phyloP scores from a whole-genome alignment of 2,888 invertebrate genomes.

The Leuctra nigra region DNA sequence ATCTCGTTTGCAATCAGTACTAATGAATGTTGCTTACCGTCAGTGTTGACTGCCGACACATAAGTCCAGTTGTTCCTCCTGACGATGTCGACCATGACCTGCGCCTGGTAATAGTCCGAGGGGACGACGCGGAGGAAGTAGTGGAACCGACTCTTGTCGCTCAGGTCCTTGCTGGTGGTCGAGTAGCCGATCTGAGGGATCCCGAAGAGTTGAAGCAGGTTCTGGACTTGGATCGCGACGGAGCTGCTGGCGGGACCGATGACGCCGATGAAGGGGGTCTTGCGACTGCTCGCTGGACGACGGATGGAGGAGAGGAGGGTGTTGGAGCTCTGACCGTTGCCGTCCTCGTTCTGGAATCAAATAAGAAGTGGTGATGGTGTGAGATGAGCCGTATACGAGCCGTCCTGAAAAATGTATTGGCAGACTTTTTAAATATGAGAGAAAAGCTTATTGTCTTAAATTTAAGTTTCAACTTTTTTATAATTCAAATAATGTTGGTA shows the following conservation, averaged over 20 bases:
- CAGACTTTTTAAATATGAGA: too few species aligned
- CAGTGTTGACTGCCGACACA: conserved; percentile 67
- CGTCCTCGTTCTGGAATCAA: neutral
- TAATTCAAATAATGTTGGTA: too few species aligned
- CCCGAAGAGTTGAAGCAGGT: conserved; percentile 61
- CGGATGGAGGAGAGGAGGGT: too few species aligned
- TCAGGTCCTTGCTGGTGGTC: conserved; percentile 67
- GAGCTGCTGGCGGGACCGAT: conserved; percentile 69
- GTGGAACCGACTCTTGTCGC: conserved; percentile 65
- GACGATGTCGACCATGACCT: conserved; percentile 62
- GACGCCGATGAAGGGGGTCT: conserved; percentile 56
- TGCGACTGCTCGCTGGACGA: conserved; percentile 20
- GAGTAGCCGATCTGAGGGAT: conserved; percentile 68
- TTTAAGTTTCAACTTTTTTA: too few species aligned
- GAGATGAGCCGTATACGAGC: too few species aligned
- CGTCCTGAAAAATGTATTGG: too few species aligned
- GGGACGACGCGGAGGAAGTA: conserved; percentile 75
- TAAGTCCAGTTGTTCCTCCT: conserved; percentile 69
- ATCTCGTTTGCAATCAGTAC: too few species aligned
- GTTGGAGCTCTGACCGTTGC: too few species aligned
- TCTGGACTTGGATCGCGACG: conserved; percentile 64
- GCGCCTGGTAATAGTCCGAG: conserved; percentile 69
- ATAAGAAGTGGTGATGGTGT: too few species aligned
- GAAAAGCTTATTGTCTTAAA: too few species aligned
- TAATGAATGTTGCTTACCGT: too few species aligned